phyloP scores from a whole-genome alignment of 2,797 vertebrate genomes.

The Micrastur ruficollis region DNA sequence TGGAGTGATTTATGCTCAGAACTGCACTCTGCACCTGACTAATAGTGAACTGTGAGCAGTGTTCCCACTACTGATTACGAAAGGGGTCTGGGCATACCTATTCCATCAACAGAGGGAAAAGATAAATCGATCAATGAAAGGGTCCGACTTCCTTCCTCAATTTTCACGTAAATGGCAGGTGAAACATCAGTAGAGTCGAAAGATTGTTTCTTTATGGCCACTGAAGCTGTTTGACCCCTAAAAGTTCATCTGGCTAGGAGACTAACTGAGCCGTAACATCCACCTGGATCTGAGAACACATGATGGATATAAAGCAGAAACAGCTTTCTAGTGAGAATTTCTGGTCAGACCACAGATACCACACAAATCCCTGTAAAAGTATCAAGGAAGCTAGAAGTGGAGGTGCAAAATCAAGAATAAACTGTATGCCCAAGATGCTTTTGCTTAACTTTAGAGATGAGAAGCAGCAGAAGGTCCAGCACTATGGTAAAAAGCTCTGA shows the following conservation, averaged over 20 bases:
- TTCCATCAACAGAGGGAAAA: background rate
- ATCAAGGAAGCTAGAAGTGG: background rate
- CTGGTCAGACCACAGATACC: background rate
- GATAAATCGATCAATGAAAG: background rate
- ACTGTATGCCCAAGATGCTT: background rate
- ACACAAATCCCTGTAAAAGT: background rate
- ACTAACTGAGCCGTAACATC: background rate
- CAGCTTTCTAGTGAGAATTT: background rate
- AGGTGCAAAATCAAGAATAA: background rate
- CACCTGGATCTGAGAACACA: background rate
- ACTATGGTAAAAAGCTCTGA: background rate
- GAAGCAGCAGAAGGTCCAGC: background rate
- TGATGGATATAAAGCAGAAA: background rate
- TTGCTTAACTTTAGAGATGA: background rate
- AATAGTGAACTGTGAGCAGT: background rate
- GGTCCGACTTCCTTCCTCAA: background rate
- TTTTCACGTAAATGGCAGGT: background rate
- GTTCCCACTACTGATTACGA: background rate
- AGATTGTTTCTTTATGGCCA: background rate
- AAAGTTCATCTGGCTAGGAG: background rate
- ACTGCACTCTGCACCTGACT: background rate
- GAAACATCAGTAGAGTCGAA: background rate
- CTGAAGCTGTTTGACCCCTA: background rate
- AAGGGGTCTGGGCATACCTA: background rate
- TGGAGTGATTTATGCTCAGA: background rate